A percentile compares a stretch with the other conserved stretches of the same genome.
Evolutionary conservation across 2,888 invertebrate genomes (phyloP).

Genomic region (Drosophila atripex): DNA sequence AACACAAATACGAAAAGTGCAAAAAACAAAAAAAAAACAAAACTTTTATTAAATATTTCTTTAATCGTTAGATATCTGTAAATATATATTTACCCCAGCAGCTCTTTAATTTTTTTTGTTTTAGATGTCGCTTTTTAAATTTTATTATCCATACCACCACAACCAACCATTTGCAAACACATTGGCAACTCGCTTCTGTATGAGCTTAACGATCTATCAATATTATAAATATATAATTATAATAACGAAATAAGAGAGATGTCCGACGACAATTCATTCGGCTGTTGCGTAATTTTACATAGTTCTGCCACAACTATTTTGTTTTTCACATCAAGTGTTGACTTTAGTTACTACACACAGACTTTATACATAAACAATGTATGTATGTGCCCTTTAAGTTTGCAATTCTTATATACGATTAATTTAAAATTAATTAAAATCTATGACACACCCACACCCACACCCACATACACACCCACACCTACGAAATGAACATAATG

Average conservation of each 20-base stretch:
- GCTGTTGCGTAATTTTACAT: conserved; percentile 52
- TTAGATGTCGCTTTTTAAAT: conserved; percentile 64
- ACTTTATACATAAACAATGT: conserved; percentile 14
- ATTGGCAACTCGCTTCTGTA: conserved; percentile 37
- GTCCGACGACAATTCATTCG: conserved; percentile 43
- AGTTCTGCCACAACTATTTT: conserved; percentile 43
- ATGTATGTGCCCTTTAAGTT: conserved; percentile 59
- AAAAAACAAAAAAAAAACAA: conserved; percentile 32
- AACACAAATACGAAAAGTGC: conserved; percentile 51
- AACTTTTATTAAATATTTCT: conserved; percentile 41
- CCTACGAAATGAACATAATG: conserved; percentile 53
- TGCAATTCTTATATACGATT: conserved; percentile 45
- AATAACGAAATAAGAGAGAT: conserved; percentile 18
- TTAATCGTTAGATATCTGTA: conserved; percentile 68
- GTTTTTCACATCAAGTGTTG: conserved; percentile 57
- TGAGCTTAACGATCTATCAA: conserved; percentile 44
- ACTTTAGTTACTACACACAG: conserved; percentile 50
- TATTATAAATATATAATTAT: conserved; percentile 24
- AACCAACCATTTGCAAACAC: conserved; percentile 13
- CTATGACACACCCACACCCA: conserved; percentile 37
- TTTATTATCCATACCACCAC: conserved; percentile 37
- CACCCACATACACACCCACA: conserved; percentile 23
- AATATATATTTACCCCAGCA: conserved; percentile 62
- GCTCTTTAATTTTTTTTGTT: conserved; percentile 63
- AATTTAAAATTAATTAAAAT: conserved; percentile 44